Base-by-base conservation (phyloP, 2,113 vertebrate genomes). In the Copsychus sechellarum region DNA sequence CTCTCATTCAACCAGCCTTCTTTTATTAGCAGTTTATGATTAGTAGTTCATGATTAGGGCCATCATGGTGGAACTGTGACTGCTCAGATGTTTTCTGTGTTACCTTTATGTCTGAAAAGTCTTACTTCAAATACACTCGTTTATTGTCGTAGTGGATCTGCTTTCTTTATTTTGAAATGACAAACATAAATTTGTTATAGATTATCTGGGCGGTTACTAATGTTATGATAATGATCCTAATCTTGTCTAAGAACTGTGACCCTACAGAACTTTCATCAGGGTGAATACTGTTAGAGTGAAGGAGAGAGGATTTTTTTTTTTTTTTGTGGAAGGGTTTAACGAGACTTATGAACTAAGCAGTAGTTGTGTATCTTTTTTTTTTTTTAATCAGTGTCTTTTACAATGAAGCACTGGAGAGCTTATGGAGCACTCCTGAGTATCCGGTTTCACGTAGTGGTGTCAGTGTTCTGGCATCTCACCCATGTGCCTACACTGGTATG, bases 401-500 rank as follows among this genome's bases (percentile, higher is more conserved):
- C 70, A 50, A 6, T 17, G 53, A 76, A 76, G n/a, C 34, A 15
- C 51, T 45, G 2, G 74, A 79, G 36, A 61, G 47, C 29, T 76
- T 60, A 19, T 54, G 20, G 76, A 88, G 81, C 40, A 5, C 50
- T 89, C 43, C 31, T 7, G 43, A 61, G 48, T 26, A 8, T 86
- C 66, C 1, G 0, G 8, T 76, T 60, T 76, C 71, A 34, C 0
- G 31, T 19, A 9, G 28, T 22, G 54, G 3, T 81, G 5, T 64
- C 28, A 0, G 8, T 57, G 14, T 23, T 74, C 10, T 36, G 17
- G 21, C 28, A 20, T 51, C 38, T 38, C 34, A 11, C 26, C 34
- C 5, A 26, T 34, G 2, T 56, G 66, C 67, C 83, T 40, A 1
- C 5, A 0, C 31, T 23, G 77, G 18, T 9, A 19, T 34, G 54